Conservation (phyloP, 2,888 invertebrate species). For the Miltochrista miniata region DNA sequence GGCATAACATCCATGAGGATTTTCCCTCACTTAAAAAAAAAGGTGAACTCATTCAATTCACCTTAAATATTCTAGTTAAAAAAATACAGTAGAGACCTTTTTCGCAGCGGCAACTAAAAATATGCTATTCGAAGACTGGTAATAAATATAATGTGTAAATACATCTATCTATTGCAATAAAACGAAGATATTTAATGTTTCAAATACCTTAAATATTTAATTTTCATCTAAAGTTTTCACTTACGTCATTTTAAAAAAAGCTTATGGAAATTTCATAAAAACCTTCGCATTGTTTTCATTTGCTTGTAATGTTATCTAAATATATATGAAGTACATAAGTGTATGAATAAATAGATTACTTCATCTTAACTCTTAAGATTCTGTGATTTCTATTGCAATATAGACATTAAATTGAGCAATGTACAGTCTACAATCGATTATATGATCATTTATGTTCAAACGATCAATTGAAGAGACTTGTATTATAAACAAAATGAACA, state of each 20-base stretch:
- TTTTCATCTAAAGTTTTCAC: slow-evolving; percentile 15
- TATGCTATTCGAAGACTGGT: too few relatives aligned
- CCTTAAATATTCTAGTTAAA: too few relatives aligned
- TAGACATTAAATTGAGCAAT: slow-evolving; percentile 26
- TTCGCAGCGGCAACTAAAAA: too few relatives aligned
- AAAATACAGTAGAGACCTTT: too few relatives aligned
- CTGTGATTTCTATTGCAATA: slow-evolving; percentile 26
- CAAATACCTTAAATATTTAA: too few relatives aligned
- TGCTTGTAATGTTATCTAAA: slow-evolving; percentile 32
- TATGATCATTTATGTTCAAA: slow-evolving; percentile 43
- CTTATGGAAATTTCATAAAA: slow-evolving; percentile 30
- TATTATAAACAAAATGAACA: slow-evolving; percentile 26
- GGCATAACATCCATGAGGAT: too few relatives aligned
- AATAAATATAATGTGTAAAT: too few relatives aligned
- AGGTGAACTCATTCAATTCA: too few relatives aligned
- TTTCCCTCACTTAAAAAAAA: too few relatives aligned
- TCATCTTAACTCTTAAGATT: slow-evolving; percentile 26
- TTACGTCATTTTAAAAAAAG: slow-evolving; percentile 29
- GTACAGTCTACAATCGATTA: slow-evolving; percentile 46
- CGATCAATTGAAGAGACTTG: slow-evolving; percentile 54
- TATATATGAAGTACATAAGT: slow-evolving; percentile 35
- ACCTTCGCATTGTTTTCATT: slow-evolving; percentile 31
- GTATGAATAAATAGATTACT: slow-evolving; percentile 38
- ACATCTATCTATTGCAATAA: too few relatives aligned
- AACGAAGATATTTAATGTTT: too few relatives aligned